Percentiles rank a stretch among this genome's conserved stretches.
Conservation (phyloP, 2,113 vertebrate genomes). For the Pristiophorus japonicus region DNA sequence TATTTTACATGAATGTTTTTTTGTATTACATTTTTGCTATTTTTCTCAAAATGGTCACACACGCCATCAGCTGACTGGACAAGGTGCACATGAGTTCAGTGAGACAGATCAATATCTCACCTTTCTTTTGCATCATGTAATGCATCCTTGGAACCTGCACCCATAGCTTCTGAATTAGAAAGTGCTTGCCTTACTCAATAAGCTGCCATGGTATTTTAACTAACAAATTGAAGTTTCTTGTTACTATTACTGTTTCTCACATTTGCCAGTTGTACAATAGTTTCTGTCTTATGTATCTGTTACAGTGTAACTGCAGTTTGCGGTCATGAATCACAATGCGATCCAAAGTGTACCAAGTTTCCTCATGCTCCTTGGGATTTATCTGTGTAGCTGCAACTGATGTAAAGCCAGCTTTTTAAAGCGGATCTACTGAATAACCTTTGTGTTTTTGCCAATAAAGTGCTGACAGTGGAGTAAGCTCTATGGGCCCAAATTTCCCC, state of each 20-base stretch:
- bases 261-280: neutral
- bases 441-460: too few relatives aligned
- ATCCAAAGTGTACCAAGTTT: too few relatives aligned
- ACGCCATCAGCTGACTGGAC: neutral
- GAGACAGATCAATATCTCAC: neutral
- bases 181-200: neutral
- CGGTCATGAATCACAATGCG: too few relatives aligned
- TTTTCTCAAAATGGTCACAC: neutral
- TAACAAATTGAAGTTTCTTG: neutral
- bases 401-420: too few relatives aligned
- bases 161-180: neutral
- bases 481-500: too few relatives aligned
- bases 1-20: neutral
- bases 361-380: too few relatives aligned
- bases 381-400: too few relatives aligned
- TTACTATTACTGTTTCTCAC: neutral
- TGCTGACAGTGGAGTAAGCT: too few relatives aligned
- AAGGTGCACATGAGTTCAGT: neutral
- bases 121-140: neutral
- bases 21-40: neutral
- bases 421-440: too few relatives aligned
- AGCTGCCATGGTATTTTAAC: neutral
- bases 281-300: too few relatives aligned
- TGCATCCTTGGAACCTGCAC: neutral
- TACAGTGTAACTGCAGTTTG: too few relatives aligned